These are phyloP conservation scores for Lasioglossum malachurum DNA, from an alignment of 2,888 invertebrate species.

Conservation along the genomic window DNA sequence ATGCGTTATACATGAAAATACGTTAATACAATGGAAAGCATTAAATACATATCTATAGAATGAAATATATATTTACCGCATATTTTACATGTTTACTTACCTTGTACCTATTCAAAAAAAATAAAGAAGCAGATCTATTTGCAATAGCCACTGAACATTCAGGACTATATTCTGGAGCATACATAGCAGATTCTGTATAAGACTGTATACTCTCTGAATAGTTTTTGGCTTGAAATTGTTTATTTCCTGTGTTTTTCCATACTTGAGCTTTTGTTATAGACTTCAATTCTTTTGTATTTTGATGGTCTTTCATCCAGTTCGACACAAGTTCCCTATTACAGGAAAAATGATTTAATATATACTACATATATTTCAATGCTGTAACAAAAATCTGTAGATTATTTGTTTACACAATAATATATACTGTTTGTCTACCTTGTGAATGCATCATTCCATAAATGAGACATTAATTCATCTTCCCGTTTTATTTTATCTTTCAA, in stretches of 20 bases:
- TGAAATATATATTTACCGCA: slow-evolving; percentile 18
- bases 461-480: slow-evolving; percentile 73
- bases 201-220: slow-evolving; percentile 86
- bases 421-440: slow-evolving; percentile 65
- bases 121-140: slow-evolving; percentile 89
- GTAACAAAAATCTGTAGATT: slow-evolving; percentile 1
- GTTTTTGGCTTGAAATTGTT: slow-evolving; percentile 86
- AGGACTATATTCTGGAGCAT: slow-evolving; percentile 86
- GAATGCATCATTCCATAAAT: slow-evolving; percentile 65
- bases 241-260: slow-evolving; percentile 86
- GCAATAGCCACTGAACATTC: slow-evolving; percentile 88
- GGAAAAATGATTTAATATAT: neutral
- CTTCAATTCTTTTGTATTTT: slow-evolving; percentile 79
- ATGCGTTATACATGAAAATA: slow-evolving; percentile 14
- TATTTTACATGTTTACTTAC: slow-evolving; percentile 81
- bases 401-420: neutral
- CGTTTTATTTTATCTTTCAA: slow-evolving; percentile 44
- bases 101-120: slow-evolving; percentile 87
- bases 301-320: slow-evolving; percentile 80
- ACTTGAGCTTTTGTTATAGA: slow-evolving; percentile 78
- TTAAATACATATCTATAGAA: neutral
- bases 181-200: slow-evolving; percentile 88
- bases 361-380: neutral
- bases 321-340: slow-evolving; percentile 77
- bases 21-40: neutral